Evolutionary conservation across 2,888 invertebrate genomes (phyloP).

Genomic region (Acanthosepion pharaonis): DNA sequence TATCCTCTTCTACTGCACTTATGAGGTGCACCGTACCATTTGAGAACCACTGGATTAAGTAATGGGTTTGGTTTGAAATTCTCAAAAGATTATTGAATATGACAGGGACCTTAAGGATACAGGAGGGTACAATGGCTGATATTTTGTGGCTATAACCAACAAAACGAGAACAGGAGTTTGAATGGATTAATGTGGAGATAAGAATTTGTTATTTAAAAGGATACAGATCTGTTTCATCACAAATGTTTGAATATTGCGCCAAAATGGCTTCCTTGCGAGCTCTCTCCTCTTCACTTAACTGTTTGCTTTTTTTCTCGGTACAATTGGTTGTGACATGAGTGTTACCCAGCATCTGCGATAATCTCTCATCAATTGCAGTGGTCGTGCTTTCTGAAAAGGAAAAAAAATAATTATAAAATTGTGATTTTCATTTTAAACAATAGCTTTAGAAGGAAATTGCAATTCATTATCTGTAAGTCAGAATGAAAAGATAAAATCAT

Average conservation of each 20-base stretch:
- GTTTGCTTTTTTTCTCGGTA: slow-evolving; percentile 77
- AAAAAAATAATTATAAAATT: background rate
- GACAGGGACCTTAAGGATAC: background rate
- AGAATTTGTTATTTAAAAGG: slow-evolving; percentile 51
- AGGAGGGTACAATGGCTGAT: background rate
- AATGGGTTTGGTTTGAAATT: too few relatives aligned
- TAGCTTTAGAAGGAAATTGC: background rate
- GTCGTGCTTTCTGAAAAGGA: background rate
- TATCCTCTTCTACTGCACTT: too few relatives aligned
- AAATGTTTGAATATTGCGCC: slow-evolving; percentile 86
- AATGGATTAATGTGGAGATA: too few relatives aligned
- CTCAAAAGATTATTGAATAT: background rate
- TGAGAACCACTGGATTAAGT: too few relatives aligned
- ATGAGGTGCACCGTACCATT: too few relatives aligned
- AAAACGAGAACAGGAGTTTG: background rate
- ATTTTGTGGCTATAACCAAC: background rate
- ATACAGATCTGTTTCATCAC: slow-evolving; percentile 67
- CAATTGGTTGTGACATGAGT: background rate
- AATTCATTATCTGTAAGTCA: too few relatives aligned
- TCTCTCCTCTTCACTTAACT: slow-evolving; percentile 87
- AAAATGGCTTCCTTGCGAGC: slow-evolving; percentile 89
- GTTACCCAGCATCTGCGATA: background rate
- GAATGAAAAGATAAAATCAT: too few relatives aligned
- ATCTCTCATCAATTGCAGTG: background rate
- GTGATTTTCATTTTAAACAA: background rate